Evolutionary conservation across 2,888 invertebrate genomes (phyloP).

Genomic region (Spisula subtruncata): DNA sequence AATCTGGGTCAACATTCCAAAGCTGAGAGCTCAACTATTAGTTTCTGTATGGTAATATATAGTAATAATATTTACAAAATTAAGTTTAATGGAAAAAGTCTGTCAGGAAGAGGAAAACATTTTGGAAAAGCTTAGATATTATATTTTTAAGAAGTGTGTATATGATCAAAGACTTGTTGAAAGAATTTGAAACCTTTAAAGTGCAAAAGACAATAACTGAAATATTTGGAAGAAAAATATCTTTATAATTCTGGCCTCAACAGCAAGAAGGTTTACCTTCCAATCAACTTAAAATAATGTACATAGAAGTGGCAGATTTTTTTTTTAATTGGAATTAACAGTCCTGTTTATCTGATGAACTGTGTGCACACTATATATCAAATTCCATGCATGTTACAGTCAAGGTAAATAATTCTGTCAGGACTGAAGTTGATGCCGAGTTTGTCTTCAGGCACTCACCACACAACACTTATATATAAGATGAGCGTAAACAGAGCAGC

Average conservation of each 20-base stretch:
- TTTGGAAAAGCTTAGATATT: too few species aligned
- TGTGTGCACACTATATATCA: constrained; percentile 25
- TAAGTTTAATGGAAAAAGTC: too few species aligned
- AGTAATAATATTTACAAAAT: too few species aligned
- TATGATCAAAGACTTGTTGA: neutral
- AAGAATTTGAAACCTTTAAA: neutral
- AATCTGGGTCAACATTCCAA: neutral
- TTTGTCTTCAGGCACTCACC: constrained; percentile 58
- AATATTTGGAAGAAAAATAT: neutral
- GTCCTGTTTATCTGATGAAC: neutral
- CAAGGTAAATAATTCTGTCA: constrained; percentile 24
- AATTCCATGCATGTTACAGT: constrained; percentile 21
- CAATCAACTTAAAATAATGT: neutral
- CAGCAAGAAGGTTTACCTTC: neutral
- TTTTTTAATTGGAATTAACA: neutral
- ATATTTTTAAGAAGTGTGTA: too few species aligned
- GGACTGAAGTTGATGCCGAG: constrained; percentile 64
- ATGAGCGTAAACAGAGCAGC: constrained; percentile 25
- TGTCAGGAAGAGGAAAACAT: too few species aligned
- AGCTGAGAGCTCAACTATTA: too few species aligned
- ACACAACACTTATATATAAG: constrained; percentile 46
- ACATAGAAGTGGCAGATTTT: neutral
- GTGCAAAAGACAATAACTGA: neutral
- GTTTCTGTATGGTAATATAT: neutral
- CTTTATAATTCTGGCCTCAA: neutral